phyloP scores from a whole-genome alignment of 2,888 invertebrate species.

The Hymenopus coronatus region DNA sequence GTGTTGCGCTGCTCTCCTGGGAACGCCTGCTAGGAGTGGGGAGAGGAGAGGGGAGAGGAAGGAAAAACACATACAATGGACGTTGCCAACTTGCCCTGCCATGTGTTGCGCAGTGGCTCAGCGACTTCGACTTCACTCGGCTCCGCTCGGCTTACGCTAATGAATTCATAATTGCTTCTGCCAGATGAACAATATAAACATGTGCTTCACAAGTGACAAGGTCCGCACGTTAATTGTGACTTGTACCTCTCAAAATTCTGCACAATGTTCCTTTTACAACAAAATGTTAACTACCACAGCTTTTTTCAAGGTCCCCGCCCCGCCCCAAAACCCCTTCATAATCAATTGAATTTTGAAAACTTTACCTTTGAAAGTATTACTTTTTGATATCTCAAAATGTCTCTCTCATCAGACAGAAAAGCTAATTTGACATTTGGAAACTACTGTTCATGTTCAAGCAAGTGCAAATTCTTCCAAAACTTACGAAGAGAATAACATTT shows the following conservation, averaged over 20 bases:
- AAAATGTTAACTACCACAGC: no score
- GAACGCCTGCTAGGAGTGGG: background rate
- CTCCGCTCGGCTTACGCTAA: background rate
- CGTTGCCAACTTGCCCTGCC: background rate
- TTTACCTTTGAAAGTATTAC: no score
- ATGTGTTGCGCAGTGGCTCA: background rate
- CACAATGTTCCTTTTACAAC: background rate
- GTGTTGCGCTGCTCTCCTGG: background rate
- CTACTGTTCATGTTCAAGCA: no score
- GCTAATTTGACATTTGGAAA: no score
- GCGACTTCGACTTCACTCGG: background rate
- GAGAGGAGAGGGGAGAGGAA: background rate
- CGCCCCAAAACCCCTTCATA: no score
- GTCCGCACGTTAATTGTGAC: background rate
- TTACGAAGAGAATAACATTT: background rate
- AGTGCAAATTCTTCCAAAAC: no score
- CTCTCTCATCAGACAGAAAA: no score
- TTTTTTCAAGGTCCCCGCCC: no score
- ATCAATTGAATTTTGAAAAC: fast-evolving
- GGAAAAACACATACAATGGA: background rate
- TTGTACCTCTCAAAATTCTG: no score
- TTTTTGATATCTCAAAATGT: no score
- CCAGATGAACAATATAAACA: background rate
- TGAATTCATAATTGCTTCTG: background rate
- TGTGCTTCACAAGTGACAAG: background rate